phyloP scores from a whole-genome alignment of 2,797 vertebrate species.

The Pygocentrus nattereri region DNA sequence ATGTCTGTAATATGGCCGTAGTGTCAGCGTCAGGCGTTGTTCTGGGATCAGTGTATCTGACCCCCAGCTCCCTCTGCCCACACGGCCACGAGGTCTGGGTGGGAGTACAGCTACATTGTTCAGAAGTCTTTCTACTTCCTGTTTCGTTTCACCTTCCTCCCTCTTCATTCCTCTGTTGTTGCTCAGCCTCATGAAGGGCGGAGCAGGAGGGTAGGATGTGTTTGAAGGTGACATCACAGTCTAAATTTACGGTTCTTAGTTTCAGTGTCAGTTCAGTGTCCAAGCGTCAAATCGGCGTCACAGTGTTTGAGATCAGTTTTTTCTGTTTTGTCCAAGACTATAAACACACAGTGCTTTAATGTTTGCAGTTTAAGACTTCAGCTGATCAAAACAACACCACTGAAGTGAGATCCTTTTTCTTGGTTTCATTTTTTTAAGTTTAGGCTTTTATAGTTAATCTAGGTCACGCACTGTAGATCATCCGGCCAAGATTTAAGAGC shows the following conservation, averaged over 20 bases:
- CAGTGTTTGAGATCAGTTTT: too few species aligned
- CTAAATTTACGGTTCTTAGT: background rate
- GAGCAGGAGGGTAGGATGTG: constrained; percentile 21
- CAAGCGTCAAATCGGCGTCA: too few species aligned
- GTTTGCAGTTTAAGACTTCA: background rate
- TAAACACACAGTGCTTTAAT: background rate
- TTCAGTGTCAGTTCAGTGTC: too few species aligned
- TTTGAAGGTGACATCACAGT: constrained; percentile 30
- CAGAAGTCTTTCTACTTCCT: constrained; percentile 34
- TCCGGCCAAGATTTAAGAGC: background rate
- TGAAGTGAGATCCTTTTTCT: too few species aligned
- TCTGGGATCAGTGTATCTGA: constrained; percentile 3
- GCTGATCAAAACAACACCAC: background rate
- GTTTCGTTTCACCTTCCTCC: constrained; percentile 46
- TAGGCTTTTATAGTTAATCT: background rate
- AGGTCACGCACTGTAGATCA: background rate
- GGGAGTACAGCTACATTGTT: constrained; percentile 38
- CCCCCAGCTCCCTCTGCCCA: constrained; percentile 5
- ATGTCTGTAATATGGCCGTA: background rate
- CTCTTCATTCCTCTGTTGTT: constrained; percentile 31
- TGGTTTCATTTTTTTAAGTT: too few species aligned
- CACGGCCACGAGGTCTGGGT: background rate
- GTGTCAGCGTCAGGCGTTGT: background rate
- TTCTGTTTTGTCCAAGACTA: background rate
- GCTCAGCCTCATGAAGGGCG: constrained; percentile 24